These are phyloP conservation scores for Gymnobelideus leadbeateri DNA, from an alignment of 2,113 vertebrate genomes.

Conservation along the genomic window DNA sequence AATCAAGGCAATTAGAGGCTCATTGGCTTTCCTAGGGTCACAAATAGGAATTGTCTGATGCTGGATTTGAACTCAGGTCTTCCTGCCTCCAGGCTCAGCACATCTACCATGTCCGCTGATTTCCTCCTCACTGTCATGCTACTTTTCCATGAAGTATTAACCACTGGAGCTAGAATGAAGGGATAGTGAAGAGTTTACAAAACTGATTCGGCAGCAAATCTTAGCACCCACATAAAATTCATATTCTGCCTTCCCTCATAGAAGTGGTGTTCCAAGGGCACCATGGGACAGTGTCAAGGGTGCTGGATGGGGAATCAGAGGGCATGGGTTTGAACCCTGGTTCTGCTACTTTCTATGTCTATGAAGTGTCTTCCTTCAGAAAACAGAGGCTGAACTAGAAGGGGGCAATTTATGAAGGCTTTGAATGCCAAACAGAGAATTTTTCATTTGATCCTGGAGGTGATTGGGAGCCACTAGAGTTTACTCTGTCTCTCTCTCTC, in stretches of 20 bases:
- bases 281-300: background rate
- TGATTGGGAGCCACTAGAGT: too few relatives aligned
- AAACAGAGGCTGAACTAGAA: too few relatives aligned
- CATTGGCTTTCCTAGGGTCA: background rate
- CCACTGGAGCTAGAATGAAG: background rate
- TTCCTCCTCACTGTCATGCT: background rate
- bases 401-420: too few relatives aligned
- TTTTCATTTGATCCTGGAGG: too few relatives aligned
- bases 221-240: background rate
- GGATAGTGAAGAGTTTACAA: background rate
- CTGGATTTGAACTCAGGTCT: background rate
- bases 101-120: background rate
- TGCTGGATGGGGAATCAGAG: background rate
- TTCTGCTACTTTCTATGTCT: background rate
- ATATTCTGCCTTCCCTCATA: background rate
- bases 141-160: background rate
- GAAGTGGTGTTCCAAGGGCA: background rate
- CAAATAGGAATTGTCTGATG: background rate
- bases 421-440: too few relatives aligned
- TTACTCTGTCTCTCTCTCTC: too few relatives aligned
- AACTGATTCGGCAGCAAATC: background rate
- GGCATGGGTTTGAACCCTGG: background rate
- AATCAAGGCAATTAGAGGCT: background rate
- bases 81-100: background rate
- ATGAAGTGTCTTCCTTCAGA: too few relatives aligned